Evolutionary conservation across 1,140 invertebrate genomes (phyloP), one percentile per base, ranked within the genome.

Genomic region (Eulimnadia texana): DNA sequence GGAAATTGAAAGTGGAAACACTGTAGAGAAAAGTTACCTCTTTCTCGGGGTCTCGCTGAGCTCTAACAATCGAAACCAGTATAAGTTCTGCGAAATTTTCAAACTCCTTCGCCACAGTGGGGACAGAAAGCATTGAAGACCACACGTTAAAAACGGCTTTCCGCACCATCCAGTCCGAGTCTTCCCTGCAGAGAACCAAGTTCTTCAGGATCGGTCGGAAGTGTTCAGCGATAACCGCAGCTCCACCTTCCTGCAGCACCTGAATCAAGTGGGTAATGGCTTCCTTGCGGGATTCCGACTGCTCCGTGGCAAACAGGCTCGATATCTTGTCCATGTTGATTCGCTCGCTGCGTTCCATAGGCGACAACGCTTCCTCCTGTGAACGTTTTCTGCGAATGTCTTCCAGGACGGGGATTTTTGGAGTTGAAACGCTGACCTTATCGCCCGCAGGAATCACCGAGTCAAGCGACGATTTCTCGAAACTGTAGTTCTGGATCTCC

Each of bases 401-500:
- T 20, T 57, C 55, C 1, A 57, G 27, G 3, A 83, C 67, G 81
- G 74, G 66, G 83, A 77, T 42, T 16, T 42, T 42, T 6, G 33
- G 33, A 6, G 33, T 42, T 16, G 33, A 42, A 9, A 42, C 33
- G 6, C 6, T 42, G n/a, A n/a, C n/a, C 33, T 42, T 42, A 16
- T 42, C 33, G 6, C 33, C 33, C 33, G 33, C 33, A 6, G 33
- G 33, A 42, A 42, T 42, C 6, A 42, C 33, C 6, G 33, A 6
- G 42, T 65, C 61, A 3, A 55, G 23, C 24, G 60, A 61, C 2
- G 60, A 28, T 55, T 61, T 61, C 19, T 61, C 60, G 66, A 84
- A 85, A 68, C 83, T 86, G 66, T 90, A 90, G 74, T 86, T 90
- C 68, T 91, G 87, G 71, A 97, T 96, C 76, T 96, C 92, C 20